Evolutionary conservation across 2,797 vertebrate genomes (phyloP).

Genomic region (Oreochromis grahami): DNA sequence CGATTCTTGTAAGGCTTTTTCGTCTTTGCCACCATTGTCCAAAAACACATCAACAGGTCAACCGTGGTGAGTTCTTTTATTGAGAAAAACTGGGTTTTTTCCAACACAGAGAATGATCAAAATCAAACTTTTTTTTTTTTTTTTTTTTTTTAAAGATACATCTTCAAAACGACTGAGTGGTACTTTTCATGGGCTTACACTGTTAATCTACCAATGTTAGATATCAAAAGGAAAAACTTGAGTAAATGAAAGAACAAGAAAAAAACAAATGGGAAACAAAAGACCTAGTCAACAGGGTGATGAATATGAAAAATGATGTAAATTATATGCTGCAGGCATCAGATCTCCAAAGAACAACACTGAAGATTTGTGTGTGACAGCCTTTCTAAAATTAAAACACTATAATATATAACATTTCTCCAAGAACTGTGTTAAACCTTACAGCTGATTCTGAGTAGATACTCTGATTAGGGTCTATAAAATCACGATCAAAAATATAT

Average conservation of each 20-base stretch:
- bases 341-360: background rate
- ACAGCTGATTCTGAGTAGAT: background rate
- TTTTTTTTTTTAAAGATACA: background rate
- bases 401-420: background rate
- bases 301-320: background rate
- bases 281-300: background rate
- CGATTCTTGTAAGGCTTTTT: background rate
- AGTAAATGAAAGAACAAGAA: background rate
- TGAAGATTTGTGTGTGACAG: background rate
- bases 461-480: background rate
- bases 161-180: background rate
- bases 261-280: background rate
- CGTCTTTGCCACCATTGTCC: background rate
- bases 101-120: background rate
- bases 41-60: background rate
- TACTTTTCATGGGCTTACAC: background rate
- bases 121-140: background rate
- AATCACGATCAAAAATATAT: background rate
- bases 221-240: background rate
- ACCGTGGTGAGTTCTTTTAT: background rate
- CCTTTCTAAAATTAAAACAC: background rate
- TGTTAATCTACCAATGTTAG: background rate
- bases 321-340: background rate
- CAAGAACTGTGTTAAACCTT: background rate
- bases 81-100: background rate